Conservation (phyloP, 2,113 vertebrate genomes). For the Poeciliopsis occidentalis region DNA sequence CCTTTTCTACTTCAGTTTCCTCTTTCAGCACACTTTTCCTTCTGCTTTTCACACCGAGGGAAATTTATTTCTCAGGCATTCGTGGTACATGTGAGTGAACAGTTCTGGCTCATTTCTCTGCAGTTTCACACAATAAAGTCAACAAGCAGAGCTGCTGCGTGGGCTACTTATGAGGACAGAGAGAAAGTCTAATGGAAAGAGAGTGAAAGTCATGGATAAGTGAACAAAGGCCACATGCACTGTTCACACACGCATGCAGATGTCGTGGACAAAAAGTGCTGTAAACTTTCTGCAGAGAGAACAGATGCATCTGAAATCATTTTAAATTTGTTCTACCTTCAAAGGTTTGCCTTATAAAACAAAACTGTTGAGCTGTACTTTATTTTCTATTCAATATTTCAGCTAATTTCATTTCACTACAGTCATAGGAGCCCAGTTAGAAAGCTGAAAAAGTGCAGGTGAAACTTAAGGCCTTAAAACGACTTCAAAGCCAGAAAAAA, state of each 20-base stretch:
- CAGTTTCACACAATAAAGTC: conserved; percentile 61
- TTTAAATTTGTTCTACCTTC: background rate
- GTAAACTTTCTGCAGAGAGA: background rate
- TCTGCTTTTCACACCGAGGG: conserved; percentile 2
- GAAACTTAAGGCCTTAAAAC: too few relatives aligned
- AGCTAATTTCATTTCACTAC: too few relatives aligned
- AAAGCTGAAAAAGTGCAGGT: too few relatives aligned
- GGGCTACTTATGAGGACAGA: conserved; percentile 60
- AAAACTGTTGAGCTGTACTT: too few relatives aligned
- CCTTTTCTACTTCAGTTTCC: background rate
- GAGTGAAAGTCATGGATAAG: conserved; percentile 37
- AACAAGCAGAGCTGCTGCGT: conserved; percentile 58
- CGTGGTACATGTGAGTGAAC: conserved; percentile 19
- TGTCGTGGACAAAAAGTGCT: background rate
- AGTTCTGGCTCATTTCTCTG: conserved; percentile 38
- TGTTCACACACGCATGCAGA: background rate
- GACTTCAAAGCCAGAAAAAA: too few relatives aligned
- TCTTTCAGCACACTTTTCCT: background rate
- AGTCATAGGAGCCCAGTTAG: too few relatives aligned
- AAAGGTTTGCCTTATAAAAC: background rate
- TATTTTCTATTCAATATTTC: too few relatives aligned
- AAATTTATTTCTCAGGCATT: conserved; percentile 20
- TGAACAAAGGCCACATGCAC: conserved; percentile 18
- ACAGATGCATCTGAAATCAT: background rate
- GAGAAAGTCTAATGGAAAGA: conserved; percentile 45